Conservation (phyloP, 2,888 invertebrate genomes). For the Tholera decimalis region DNA sequence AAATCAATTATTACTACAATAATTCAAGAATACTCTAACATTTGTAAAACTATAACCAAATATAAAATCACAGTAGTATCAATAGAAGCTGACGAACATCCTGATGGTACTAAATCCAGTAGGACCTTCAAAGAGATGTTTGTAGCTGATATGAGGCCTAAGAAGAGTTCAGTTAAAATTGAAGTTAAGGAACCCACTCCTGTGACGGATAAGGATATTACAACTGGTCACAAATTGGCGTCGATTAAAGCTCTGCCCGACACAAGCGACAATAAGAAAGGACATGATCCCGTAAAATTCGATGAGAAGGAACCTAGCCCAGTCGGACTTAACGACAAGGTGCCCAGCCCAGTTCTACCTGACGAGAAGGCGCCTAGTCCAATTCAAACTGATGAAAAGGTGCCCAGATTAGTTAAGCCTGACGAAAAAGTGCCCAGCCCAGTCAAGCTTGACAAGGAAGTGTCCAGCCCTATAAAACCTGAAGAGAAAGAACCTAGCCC, state of each 20-base stretch:
- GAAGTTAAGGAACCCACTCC: slow-evolving; percentile 38
- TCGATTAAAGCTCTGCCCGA: slow-evolving; percentile 5
- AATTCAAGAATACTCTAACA: slow-evolving; percentile 45
- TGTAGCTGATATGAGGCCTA: slow-evolving; percentile 40
- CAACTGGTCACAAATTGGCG: slow-evolving; percentile 9
- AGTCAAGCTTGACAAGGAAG: slow-evolving; percentile 12
- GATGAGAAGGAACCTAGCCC: slow-evolving; percentile 14
- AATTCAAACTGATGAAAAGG: slow-evolving; percentile 26
- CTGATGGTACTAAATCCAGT: slow-evolving; percentile 37
- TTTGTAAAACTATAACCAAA: slow-evolving; percentile 23
- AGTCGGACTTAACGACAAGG: slow-evolving; percentile 9
- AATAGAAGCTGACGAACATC: slow-evolving; percentile 42
- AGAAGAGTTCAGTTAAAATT: slow-evolving; percentile 41
- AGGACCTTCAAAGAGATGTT: slow-evolving; percentile 42
- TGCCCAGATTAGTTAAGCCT: slow-evolving; percentile 16
- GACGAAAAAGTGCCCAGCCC: not conserved
- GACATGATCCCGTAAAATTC: slow-evolving; percentile 10
- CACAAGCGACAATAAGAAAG: not conserved
- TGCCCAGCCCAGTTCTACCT: not conserved
- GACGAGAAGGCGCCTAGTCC: slow-evolving; percentile 33
- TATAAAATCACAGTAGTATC: slow-evolving; percentile 52
- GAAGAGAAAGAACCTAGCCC: not conserved
- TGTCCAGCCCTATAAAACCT: not conserved
- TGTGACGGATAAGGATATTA: slow-evolving; percentile 67
- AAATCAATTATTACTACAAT: slow-evolving; percentile 46